A percentile compares a stretch with the other conserved stretches of the same genome.
These are phyloP conservation scores for Panthera leo DNA, from an alignment of 2,113 vertebrate species.

Conservation along the genomic window DNA sequence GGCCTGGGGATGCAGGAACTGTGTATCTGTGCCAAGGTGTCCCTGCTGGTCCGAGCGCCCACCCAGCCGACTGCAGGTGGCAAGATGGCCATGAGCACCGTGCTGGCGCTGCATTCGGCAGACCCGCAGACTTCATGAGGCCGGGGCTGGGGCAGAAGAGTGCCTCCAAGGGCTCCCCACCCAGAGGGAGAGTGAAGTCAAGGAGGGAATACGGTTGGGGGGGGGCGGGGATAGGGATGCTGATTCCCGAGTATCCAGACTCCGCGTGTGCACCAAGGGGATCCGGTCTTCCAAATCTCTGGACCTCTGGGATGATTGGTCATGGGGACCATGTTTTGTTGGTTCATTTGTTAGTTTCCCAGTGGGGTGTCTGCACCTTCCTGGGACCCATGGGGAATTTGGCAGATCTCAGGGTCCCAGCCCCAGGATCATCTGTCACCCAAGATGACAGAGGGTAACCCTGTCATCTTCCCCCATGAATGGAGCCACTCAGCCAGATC, in stretches of 20 bases:
- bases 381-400: background rate
- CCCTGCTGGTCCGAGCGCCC: fast-evolving
- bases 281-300: background rate
- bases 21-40: background rate
- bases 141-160: background rate
- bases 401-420: background rate
- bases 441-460: background rate
- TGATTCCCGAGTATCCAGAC: background rate
- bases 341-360: background rate
- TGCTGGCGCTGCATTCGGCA: background rate
- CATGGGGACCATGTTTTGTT: background rate
- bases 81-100: background rate
- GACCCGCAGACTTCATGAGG: fast-evolving
- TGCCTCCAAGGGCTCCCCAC: background rate
- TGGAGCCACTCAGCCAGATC: background rate
- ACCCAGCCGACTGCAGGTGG: background rate
- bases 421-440: background rate
- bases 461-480: background rate
- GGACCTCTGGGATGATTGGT: background rate
- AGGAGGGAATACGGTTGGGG: background rate
- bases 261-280: background rate
- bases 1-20: fast-evolving
- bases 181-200: fast-evolving
- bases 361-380: background rate
- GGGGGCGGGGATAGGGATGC: too few relatives aligned